These are phyloP conservation scores for Excalfactoria chinensis DNA, from an alignment of 2,113 vertebrate genomes.

Conservation along the genomic window DNA sequence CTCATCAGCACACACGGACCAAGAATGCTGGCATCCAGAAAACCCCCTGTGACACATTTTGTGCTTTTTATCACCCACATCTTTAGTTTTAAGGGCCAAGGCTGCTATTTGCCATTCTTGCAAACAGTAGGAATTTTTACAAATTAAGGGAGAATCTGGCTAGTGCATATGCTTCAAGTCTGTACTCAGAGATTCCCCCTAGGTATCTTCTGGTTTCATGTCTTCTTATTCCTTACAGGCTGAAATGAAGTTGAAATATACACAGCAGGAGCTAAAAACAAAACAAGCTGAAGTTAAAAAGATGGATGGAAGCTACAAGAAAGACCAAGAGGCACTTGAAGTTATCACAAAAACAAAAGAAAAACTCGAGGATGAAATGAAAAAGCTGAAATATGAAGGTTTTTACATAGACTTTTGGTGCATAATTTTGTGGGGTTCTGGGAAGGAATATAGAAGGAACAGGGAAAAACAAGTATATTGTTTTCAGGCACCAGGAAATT, in stretches of 20 bases:
- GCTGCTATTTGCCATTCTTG: neutral
- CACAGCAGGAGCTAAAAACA: slow-evolving; percentile 89
- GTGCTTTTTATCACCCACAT: neutral
- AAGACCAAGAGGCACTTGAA: slow-evolving; percentile 84
- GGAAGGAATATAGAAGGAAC: neutral
- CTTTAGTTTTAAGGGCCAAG: neutral
- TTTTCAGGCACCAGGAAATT: neutral
- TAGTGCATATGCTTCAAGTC: neutral
- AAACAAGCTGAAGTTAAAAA: slow-evolving; percentile 92
- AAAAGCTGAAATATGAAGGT: slow-evolving; percentile 91
- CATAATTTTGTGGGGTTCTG: neutral
- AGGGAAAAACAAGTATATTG: neutral
- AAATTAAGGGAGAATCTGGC: neutral
- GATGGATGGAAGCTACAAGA: slow-evolving; percentile 89
- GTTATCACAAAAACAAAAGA: slow-evolving; percentile 79
- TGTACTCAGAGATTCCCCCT: neutral
- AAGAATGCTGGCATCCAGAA: neutral
- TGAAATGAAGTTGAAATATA: slow-evolving; percentile 91
- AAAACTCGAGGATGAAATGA: slow-evolving; percentile 84
- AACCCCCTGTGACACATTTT: neutral
- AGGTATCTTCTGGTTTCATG: neutral
- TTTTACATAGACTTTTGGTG: neutral
- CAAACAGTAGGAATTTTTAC: neutral
- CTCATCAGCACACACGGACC: neutral
- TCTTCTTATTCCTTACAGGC: slow-evolving; percentile 76